Evolutionary conservation across 1,140 invertebrate genomes (phyloP).

Genomic region (Pseudomyrmex concolor): DNA sequence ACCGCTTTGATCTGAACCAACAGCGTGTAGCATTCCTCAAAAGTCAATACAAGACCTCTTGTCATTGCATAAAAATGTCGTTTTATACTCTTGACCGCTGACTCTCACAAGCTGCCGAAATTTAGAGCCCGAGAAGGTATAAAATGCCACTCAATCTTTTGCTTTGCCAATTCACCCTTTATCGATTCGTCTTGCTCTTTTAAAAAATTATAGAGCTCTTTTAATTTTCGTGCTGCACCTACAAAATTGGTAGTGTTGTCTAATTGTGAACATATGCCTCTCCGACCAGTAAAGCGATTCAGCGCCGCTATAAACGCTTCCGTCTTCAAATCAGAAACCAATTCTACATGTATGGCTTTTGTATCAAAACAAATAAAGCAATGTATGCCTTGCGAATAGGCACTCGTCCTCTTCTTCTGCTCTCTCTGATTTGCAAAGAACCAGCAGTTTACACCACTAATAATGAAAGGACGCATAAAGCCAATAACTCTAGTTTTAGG

Average conservation of each 20-base stretch:
- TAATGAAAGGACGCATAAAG: neutral
- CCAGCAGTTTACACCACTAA: neutral
- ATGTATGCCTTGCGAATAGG: constrained; percentile 46
- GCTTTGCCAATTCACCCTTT: neutral
- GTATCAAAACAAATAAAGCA: constrained; percentile 38
- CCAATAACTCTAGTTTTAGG: neutral
- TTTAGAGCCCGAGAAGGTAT: neutral
- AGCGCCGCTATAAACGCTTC: constrained; percentile 29
- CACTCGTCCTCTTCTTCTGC: neutral
- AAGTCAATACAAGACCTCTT: neutral
- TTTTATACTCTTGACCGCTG: neutral
- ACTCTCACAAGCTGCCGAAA: neutral
- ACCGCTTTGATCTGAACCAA: neutral
- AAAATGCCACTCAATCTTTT: neutral
- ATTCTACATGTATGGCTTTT: constrained; percentile 18
- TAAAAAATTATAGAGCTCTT: neutral
- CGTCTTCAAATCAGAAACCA: neutral
- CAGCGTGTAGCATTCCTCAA: neutral
- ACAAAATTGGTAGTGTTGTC: constrained; percentile 73
- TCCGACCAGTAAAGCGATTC: neutral
- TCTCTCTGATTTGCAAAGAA: neutral
- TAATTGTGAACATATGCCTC: constrained; percentile 59
- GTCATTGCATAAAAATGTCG: neutral
- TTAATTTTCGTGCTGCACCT: constrained; percentile 27
- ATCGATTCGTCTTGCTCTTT: neutral